Evolutionary conservation across 2,888 invertebrate species (phyloP), one percentile per base, ranked within the genome.

Genomic region (Aphodius sticticus): DNA sequence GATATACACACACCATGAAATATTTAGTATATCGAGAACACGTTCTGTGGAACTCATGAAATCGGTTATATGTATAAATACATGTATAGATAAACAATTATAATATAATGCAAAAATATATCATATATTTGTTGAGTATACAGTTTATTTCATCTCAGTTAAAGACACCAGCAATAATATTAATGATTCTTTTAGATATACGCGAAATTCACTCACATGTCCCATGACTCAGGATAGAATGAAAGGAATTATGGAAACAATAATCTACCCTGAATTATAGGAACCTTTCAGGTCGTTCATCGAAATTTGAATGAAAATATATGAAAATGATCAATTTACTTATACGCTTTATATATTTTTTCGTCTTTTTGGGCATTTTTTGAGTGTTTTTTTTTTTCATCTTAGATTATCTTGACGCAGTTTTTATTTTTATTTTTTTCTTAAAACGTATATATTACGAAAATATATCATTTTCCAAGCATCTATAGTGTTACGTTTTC

Each of bases 321-420:
- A 35, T 77, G 70, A 77, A 76, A 16, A 72, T 16, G 26, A 72
- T 36, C 26, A 76, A 76, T 76, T 35, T 76, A 35, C 16, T 76
- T 36, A 38, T 78, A 69, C 38, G 38, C 38, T 75, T 38, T 75
- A 78, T 36, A 74, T 16, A 75, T 78, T 78, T 75, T 53, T 53
- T 53, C 53, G 53, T 53, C 53, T 53, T 81, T 81, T 81, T 80
- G 37, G 76, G 80, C 75, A 35, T 74, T 74, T 81, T 83, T 82
- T 83, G 81, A 82, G 71, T 78, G 77, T 83, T 82, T 79, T 83
- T 82, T n/a, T 82, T 84, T 80, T 81, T 84, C 76, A 37, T 72
- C 76, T 79, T 77, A 89, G 89, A 90, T 90, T 90, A 90, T 90
- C 92, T 90, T 92, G 90, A 90, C 92, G 91, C 90, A 92, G 91